phyloP scores from a whole-genome alignment of 1,140 invertebrate species.

The Aradophagus sp. region DNA sequence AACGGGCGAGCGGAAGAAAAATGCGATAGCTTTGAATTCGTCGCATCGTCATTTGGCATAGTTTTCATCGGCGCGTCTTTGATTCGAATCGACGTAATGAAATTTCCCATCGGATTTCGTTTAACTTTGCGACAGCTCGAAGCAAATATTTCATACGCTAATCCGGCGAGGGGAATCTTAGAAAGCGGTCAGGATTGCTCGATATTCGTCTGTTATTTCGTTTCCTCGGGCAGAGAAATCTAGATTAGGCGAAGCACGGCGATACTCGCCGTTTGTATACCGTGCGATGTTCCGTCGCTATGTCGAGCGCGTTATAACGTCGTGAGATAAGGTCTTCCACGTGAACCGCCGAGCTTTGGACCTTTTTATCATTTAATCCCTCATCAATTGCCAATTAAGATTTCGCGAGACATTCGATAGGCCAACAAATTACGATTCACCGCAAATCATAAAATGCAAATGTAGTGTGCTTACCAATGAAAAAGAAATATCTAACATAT shows the following conservation, averaged over 20 bases:
- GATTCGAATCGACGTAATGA: conserved; percentile 19
- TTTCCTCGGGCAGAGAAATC: conserved; percentile 24
- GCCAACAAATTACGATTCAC: too few species aligned
- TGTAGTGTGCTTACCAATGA: too few species aligned
- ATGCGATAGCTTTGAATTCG: too few species aligned
- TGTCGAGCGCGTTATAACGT: conserved; percentile 40
- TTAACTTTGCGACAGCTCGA: conserved; percentile 10
- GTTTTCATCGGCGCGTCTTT: conserved; percentile 11
- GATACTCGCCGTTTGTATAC: conserved; percentile 43
- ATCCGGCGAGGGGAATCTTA: conserved; percentile 23
- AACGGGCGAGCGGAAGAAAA: too few species aligned
- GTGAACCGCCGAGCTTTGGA: conserved; percentile 11
- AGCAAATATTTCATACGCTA: conserved; percentile 25
- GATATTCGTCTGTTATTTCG: conserved; percentile 35
- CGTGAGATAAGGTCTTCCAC: conserved; percentile 36
- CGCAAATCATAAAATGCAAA: too few species aligned
- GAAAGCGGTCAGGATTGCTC: conserved; percentile 21
- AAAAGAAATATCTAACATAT: too few species aligned
- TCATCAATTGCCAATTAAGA: too few species aligned
- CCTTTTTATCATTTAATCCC: too few species aligned
- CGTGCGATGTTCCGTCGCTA: conserved; percentile 47
- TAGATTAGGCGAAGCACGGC: conserved; percentile 21
- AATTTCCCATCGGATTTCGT: conserved; percentile 18
- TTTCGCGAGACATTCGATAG: neutral
- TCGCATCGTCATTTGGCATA: conserved; percentile 1